Percentiles rank a stretch among this genome's conserved stretches.
Evolutionary conservation across 2,797 vertebrate species (phyloP).

Genomic region (Martes flavigula): DNA sequence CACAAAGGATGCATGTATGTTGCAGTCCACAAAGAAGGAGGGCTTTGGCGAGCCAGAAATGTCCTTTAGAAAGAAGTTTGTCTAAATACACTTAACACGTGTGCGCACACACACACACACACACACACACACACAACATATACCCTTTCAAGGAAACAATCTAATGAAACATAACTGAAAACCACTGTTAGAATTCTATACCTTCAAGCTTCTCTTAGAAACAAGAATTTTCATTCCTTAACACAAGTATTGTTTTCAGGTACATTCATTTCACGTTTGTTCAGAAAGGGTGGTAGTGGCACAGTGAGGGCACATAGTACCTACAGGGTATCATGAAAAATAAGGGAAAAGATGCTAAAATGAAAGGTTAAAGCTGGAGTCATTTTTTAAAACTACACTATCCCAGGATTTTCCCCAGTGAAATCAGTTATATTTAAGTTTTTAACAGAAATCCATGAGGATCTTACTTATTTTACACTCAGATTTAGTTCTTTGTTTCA

Average conservation of each 20-base stretch:
- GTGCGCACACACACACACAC: not conserved
- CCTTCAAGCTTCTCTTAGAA: not conserved
- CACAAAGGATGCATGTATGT: not conserved
- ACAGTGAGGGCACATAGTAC: not conserved
- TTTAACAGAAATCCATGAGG: not conserved
- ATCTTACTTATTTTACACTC: not conserved
- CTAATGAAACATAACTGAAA: not conserved
- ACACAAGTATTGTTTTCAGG: not conserved
- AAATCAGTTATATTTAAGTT: not conserved
- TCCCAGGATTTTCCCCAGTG: not conserved
- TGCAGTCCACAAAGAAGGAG: not conserved
- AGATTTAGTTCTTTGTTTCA: not conserved
- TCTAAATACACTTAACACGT: not conserved
- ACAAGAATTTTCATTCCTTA: not conserved
- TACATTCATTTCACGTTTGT: not conserved
- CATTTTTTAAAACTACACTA: no score
- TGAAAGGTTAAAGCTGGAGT: not conserved
- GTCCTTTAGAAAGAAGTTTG: not conserved
- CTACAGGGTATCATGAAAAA: not conserved
- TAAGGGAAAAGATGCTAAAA: not conserved
- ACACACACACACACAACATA: not conserved
- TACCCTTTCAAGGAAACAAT: not conserved
- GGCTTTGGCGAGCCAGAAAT: not conserved
- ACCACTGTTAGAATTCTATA: not conserved
- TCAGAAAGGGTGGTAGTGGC: not conserved